phyloP scores from a whole-genome alignment of 2,797 vertebrate species.

The Amblyopsis hoosieri region DNA sequence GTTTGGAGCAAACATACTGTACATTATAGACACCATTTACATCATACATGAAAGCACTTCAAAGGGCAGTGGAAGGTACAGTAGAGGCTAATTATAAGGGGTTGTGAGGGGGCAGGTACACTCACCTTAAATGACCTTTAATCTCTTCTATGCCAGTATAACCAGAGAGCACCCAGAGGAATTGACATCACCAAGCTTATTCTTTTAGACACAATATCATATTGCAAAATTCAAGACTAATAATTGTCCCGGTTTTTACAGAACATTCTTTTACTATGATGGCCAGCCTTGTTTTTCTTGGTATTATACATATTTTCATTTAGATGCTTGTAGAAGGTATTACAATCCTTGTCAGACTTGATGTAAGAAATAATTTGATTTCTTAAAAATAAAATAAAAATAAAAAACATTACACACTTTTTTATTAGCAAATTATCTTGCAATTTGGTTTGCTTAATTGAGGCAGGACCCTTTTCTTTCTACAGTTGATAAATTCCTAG shows the following conservation, averaged over 20 bases:
- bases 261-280: constrained; percentile 24
- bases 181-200: constrained; percentile 45
- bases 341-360: constrained; percentile 27
- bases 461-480: neutral
- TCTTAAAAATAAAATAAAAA: too few species aligned
- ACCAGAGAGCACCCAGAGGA: constrained; percentile 41
- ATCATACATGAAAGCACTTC: constrained; percentile 55
- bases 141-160: constrained; percentile 52
- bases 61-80: constrained; percentile 63
- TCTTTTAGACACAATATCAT: constrained; percentile 11
- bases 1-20: constrained; percentile 2
- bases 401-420: too few species aligned
- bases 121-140: constrained; percentile 60
- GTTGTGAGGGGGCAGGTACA: constrained; percentile 61
- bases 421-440: too few species aligned
- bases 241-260: constrained; percentile 11
- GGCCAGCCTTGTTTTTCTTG: constrained; percentile 36
- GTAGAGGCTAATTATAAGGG: constrained; percentile 69
- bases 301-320: constrained; percentile 24
- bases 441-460: neutral
- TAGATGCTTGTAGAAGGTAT: constrained; percentile 25
- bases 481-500: neutral
- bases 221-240: constrained; percentile 28
- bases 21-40: constrained; percentile 21
- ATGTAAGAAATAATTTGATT: neutral